Evolutionary conservation across 2,113 vertebrate species (phyloP).

Genomic region (Lichenostomus cassidix): DNA sequence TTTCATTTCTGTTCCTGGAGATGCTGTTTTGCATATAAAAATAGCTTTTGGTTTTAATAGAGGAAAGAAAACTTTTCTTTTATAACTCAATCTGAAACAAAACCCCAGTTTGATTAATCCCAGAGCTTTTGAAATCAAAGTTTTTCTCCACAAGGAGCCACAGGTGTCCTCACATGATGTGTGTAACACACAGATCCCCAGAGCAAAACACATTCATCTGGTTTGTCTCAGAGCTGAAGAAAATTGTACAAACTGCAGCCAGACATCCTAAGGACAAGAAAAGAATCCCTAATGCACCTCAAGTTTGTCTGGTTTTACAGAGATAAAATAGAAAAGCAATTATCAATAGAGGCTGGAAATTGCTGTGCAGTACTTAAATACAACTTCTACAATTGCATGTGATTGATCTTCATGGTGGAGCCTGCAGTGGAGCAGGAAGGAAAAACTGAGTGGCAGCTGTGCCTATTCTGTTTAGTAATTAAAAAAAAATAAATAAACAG

Average conservation of each 20-base stretch:
- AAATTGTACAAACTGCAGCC: neutral
- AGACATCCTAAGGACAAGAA: neutral
- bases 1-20: neutral
- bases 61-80: neutral
- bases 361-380: neutral
- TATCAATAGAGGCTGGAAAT: neutral
- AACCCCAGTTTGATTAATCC: slow-evolving; percentile 18
- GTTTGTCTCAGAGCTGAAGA: neutral
- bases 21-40: slow-evolving; percentile 13
- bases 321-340: neutral
- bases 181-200: neutral
- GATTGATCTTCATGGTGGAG: neutral
- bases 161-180: neutral
- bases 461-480: neutral
- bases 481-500: neutral
- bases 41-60: neutral
- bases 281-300: neutral
- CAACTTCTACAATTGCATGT: neutral
- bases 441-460: neutral
- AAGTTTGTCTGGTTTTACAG: neutral
- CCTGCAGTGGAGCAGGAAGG: neutral
- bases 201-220: neutral
- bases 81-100: neutral
- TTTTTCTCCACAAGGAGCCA: neutral
- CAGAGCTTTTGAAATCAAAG: neutral